These are phyloP conservation scores for Morus bassanus DNA, from an alignment of 2,797 vertebrate genomes.

Conservation along the genomic window DNA sequence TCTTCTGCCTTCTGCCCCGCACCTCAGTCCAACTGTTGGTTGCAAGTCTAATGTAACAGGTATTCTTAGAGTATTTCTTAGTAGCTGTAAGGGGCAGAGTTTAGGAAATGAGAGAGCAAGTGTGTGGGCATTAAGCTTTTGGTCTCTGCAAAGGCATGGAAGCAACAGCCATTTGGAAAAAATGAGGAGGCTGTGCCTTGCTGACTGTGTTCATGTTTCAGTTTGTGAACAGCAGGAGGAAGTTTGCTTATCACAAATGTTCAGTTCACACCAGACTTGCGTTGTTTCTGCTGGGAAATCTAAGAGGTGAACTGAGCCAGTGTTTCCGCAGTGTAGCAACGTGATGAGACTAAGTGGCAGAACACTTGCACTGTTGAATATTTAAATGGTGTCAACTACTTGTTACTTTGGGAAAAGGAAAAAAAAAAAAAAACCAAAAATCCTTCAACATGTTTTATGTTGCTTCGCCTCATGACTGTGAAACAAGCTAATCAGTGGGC, in stretches of 20 bases:
- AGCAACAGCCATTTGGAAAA: not conserved
- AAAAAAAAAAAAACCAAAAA: not conserved
- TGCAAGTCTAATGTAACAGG: not conserved
- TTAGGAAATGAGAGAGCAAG: not conserved
- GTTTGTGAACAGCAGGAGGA: not conserved
- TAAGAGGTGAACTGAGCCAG: not conserved
- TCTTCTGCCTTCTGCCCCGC: not conserved
- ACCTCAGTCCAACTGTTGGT: not conserved
- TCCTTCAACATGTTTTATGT: not conserved
- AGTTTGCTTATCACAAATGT: not conserved
- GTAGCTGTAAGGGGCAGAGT: not conserved
- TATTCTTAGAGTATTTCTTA: not conserved
- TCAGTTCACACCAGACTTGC: conserved; percentile 17
- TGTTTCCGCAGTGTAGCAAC: not conserved
- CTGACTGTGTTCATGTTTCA: not conserved
- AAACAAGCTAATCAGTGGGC: not conserved
- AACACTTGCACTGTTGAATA: conserved; percentile 9
- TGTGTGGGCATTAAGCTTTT: not conserved
- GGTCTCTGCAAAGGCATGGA: not conserved
- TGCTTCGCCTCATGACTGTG: not conserved
- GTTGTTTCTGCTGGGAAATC: conserved; percentile 44
- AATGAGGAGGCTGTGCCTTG: not conserved
- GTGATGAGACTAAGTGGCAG: conserved; percentile 11
- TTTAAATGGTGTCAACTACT: conserved; percentile 21
- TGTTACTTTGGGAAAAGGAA: not conserved